Evolutionary conservation across 2,888 invertebrate species (phyloP), one percentile per base, ranked within the genome.

Genomic region (Augochlorella aurata): DNA sequence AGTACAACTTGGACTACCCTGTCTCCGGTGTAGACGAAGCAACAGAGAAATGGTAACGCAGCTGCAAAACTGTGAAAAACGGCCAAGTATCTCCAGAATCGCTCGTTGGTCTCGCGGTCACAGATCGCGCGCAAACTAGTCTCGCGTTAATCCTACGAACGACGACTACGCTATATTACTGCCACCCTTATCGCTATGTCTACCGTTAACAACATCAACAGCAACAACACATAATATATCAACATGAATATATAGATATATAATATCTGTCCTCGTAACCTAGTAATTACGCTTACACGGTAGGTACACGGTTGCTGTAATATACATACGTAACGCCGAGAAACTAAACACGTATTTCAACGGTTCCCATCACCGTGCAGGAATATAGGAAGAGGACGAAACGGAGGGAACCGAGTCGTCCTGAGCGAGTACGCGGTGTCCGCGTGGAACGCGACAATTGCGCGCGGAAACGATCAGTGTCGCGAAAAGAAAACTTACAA

Each of bases 201-300:
- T 90, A 93, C 86, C 85, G 87, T 92, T 92, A 93, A 93, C 91
- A 93, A 93, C 93, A 93, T 92, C 91, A 93, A 93, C 93, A 93
- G 91, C 93, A 93, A 93, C 91, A 93, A 93, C 93, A 93, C 92
- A 91, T 92, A 92, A 91, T 93, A 91, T 90, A 89, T 92, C 90
- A 93, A 92, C 92, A 89, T 89, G 89, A 89, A 91, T 88, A 88
- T 73, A 72, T 50, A 70, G 38, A 73, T 65, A 45, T 65, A 71
- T 85, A 89, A 82, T 89, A 82, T 84, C 81, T 86, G 81, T 85
- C 84, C 80, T 82, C 73, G 81, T 80, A 86, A 45, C 66, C 77
- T 88, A 89, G 58, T 75, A 71, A n/a, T 73, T 83, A 79, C 73
- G 81, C 72, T 86, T 83, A 77, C 82, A 77, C 65, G 69, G 78